Evolutionary conservation across 1,140 invertebrate species (phyloP).

Genomic region (Eubasilissa regina): DNA sequence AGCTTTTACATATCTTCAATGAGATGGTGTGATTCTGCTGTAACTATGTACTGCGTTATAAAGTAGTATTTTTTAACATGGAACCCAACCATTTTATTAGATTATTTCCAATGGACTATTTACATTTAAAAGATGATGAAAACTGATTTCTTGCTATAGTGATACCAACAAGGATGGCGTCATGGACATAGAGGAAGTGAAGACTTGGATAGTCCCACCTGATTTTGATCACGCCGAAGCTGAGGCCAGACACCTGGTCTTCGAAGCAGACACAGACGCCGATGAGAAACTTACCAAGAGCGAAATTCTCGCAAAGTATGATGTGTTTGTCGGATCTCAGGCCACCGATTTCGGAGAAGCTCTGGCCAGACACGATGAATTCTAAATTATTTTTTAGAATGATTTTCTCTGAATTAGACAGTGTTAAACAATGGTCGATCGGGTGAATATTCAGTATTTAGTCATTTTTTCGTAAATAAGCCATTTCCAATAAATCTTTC

Average conservation of each 20-base stretch:
- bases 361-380: conserved; percentile 93
- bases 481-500: too few relatives aligned
- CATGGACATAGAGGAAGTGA: conserved; percentile 90
- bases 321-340: conserved; percentile 98
- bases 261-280: conserved; percentile 92
- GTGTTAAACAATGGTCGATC: conserved; percentile 17
- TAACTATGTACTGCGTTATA: too few relatives aligned
- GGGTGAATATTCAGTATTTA: too few relatives aligned
- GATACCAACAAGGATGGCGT: conserved; percentile 92
- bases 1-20: too few relatives aligned
- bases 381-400: conserved; percentile 72
- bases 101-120: too few relatives aligned
- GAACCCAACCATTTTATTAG: too few relatives aligned
- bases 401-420: conserved; percentile 8
- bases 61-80: too few relatives aligned
- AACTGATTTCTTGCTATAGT: conserved; percentile 62
- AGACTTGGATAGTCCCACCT: conserved; percentile 95
- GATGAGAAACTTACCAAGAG: conserved; percentile 93
- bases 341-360: conserved; percentile 99
- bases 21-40: too few relatives aligned
- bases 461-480: too few relatives aligned
- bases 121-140: too few relatives aligned
- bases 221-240: conserved; percentile 98
- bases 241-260: conserved; percentile 96
- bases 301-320: conserved; percentile 96